Evolutionary conservation across 2,888 invertebrate species (phyloP).

Genomic region (Cosmorhoe ocellata): DNA sequence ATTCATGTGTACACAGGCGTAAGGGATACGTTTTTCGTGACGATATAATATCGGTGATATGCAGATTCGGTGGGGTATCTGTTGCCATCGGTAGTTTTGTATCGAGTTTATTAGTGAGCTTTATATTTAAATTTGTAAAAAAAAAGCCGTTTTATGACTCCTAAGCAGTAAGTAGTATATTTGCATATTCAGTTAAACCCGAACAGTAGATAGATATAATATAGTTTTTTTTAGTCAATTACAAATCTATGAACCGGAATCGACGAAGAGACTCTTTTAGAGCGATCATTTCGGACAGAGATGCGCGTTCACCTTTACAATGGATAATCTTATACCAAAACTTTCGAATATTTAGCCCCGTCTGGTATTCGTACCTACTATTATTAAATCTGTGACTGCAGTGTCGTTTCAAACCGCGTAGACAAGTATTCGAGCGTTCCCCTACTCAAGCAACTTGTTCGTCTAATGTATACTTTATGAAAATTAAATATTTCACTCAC

Average conservation of each 20-base stretch:
- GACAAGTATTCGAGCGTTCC: slow-evolving; percentile 45
- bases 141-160: no score
- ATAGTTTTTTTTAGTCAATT: no score
- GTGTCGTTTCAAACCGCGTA: slow-evolving; percentile 18
- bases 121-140: neutral
- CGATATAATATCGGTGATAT: slow-evolving; percentile 82
- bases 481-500: slow-evolving; percentile 80
- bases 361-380: neutral
- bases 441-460: slow-evolving; percentile 48
- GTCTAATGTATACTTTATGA: slow-evolving; percentile 79
- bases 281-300: no score
- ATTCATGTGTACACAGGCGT: slow-evolving; percentile 83
- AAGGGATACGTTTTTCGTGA: slow-evolving; percentile 83
- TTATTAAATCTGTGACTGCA: slow-evolving; percentile 6
- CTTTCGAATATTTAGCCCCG: no score
- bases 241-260: no score
- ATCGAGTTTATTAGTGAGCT: slow-evolving; percentile 38
- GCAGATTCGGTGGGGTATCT: slow-evolving; percentile 71
- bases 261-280: no score
- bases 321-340: no score
- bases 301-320: no score
- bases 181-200: no score
- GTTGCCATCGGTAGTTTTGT: slow-evolving; percentile 41
- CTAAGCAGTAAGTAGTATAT: no score
- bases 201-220: no score